Evolutionary conservation across 2,113 vertebrate species (phyloP).

Genomic region (Halichoeres trimaculatus): DNA sequence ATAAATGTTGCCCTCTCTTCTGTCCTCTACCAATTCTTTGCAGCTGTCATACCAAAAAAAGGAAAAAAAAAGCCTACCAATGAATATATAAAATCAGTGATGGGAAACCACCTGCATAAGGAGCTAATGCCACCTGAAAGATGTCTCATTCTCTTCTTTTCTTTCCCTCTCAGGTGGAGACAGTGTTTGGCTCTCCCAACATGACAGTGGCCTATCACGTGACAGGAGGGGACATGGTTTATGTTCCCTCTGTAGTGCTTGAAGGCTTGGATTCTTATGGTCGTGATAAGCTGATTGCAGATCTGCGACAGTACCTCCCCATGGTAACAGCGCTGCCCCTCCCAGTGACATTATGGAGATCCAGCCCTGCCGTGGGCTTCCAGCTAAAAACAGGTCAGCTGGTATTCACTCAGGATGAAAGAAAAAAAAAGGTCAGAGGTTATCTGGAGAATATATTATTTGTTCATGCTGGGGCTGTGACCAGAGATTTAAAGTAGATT

Average conservation of each 20-base stretch:
- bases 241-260: constrained; percentile 87
- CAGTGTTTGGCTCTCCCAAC: constrained; percentile 90
- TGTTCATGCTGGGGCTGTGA: constrained; percentile 34
- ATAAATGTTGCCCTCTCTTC: too few species aligned
- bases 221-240: constrained; percentile 86
- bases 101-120: too few species aligned
- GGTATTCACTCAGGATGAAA: constrained; percentile 40
- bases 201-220: constrained; percentile 94
- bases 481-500: constrained; percentile 14
- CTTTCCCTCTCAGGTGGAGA: constrained; percentile 85
- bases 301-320: constrained; percentile 90
- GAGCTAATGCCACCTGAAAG: background rate
- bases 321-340: constrained; percentile 89
- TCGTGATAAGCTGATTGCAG: constrained; percentile 88
- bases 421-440: constrained; percentile 33
- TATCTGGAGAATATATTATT: constrained; percentile 21
- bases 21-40: too few species aligned
- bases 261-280: constrained; percentile 88
- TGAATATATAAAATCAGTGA: too few species aligned
- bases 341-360: constrained; percentile 87
- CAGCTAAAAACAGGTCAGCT: constrained; percentile 94
- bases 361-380: constrained; percentile 86
- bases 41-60: too few species aligned
- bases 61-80: too few species aligned
- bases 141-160: background rate